These are phyloP conservation scores for Cydia fagiglandana DNA, from an alignment of 1,140 invertebrate genomes.

Conservation along the genomic window DNA sequence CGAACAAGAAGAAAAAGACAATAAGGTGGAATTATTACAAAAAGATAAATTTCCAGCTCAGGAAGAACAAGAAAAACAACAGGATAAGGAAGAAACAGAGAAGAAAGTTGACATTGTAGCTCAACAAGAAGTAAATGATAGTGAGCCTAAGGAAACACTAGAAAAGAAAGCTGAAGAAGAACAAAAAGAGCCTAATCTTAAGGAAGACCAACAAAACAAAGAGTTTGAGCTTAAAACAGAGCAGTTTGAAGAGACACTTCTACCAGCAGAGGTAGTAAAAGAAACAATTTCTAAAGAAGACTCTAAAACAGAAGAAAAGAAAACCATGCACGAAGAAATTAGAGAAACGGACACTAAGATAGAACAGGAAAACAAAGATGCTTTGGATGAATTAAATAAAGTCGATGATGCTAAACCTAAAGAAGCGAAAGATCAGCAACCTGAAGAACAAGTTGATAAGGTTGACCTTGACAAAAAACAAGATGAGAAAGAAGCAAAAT, in stretches of 20 bases:
- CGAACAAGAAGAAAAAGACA: conserved; percentile 29
- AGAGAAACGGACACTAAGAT: neutral
- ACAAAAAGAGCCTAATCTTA: neutral
- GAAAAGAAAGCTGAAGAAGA: neutral
- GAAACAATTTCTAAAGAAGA: neutral
- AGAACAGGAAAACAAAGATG: neutral
- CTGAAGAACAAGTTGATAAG: neutral
- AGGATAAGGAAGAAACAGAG: neutral
- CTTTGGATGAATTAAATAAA: neutral
- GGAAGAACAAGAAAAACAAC: neutral
- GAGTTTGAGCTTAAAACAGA: neutral
- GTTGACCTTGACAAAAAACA: neutral
- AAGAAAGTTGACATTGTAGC: neutral
- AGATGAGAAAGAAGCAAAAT: neutral
- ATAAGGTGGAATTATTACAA: neutral
- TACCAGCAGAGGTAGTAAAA: neutral
- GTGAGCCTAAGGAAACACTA: neutral
- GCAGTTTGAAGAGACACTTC: neutral
- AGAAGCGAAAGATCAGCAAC: neutral
- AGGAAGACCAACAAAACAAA: neutral
- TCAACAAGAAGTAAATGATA: neutral
- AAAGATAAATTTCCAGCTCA: neutral
- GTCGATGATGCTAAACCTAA: neutral
- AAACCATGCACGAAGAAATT: neutral
- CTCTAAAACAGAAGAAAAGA: neutral